Percentiles rank a stretch among this genome's conserved stretches.
Evolutionary conservation across 2,797 vertebrate species (phyloP).

Genomic region (Aselliscus stoliczkanus): DNA sequence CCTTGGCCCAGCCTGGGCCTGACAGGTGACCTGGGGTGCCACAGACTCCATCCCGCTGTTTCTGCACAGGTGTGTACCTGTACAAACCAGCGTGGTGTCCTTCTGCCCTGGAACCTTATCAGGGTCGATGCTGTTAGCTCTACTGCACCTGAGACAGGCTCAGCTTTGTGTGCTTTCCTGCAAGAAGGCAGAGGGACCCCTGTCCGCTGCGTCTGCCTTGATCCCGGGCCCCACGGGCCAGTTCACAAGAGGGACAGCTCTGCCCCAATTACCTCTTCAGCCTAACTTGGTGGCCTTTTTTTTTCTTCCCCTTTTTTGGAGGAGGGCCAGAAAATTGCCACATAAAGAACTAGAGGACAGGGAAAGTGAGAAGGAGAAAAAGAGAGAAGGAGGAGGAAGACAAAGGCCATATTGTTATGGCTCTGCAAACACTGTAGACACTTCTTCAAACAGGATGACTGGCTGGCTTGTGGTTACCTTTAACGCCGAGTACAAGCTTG

Average conservation of each 20-base stretch:
- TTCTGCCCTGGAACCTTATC: not conserved
- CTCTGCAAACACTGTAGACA: constrained; percentile 71
- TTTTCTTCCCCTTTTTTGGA: not conserved
- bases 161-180: not conserved
- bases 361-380: constrained; percentile 63
- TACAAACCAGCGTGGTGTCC: not conserved
- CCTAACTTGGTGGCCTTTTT: not conserved
- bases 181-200: not conserved
- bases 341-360: constrained; percentile 56
- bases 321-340: constrained; percentile 30
- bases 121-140: not conserved
- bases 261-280: not conserved
- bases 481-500: constrained; percentile 19
- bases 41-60: not conserved
- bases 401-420: constrained; percentile 78
- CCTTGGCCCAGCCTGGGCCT: not conserved
- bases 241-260: constrained; percentile 13
- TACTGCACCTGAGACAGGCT: not conserved
- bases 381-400: constrained; percentile 58
- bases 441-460: constrained; percentile 73
- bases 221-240: not conserved
- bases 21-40: not conserved
- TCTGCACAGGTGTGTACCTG: not conserved
- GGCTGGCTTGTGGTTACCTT: not conserved
- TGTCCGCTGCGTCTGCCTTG: not conserved